phyloP scores from a whole-genome alignment of 2,113 vertebrate species.

The Microtus pennsylvanicus region DNA sequence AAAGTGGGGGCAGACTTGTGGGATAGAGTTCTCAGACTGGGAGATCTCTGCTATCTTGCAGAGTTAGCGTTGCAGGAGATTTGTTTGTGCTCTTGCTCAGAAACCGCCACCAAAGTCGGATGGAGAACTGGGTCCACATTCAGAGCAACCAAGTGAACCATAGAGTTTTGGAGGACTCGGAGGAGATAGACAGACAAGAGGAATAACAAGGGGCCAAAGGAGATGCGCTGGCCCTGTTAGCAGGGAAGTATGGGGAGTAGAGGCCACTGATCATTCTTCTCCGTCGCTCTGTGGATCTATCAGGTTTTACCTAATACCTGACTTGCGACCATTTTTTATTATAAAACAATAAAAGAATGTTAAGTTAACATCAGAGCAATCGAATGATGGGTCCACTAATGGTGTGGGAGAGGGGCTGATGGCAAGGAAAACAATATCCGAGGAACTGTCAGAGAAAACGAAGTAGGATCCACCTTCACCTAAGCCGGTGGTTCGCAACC shows the following conservation, averaged over 20 bases:
- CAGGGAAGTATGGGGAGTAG: neutral
- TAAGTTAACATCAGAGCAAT: neutral
- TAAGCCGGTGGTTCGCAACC: neutral
- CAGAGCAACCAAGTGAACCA: neutral
- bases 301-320: neutral
- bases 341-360: neutral
- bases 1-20: neutral
- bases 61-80: neutral
- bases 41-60: neutral
- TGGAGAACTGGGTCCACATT: neutral
- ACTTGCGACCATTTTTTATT: neutral
- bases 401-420: neutral
- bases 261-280: neutral
- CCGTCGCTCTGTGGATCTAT: neutral
- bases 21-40: neutral
- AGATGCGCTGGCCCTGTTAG: too few species aligned
- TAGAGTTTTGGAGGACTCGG: neutral
- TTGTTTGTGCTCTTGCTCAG: neutral
- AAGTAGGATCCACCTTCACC: neutral
- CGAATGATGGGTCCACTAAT: neutral
- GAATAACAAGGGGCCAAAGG: neutral
- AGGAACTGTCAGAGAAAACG: neutral
- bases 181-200: neutral
- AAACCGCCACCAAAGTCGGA: neutral
- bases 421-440: neutral